Evolutionary conservation across 1,140 invertebrate species (phyloP).

Genomic region (Bombus polaris): DNA sequence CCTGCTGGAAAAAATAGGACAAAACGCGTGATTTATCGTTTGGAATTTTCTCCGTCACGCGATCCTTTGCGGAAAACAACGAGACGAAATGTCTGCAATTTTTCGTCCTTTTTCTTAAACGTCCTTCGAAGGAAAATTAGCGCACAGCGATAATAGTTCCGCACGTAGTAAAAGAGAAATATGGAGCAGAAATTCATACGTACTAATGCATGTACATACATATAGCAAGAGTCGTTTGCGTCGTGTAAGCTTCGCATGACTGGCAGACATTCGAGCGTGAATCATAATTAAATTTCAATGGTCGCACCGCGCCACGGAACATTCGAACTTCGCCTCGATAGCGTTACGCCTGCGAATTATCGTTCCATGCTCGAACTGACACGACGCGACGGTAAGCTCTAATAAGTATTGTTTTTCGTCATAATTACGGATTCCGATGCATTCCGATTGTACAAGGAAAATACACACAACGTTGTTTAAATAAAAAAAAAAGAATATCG

Average conservation of each 20-base stretch:
- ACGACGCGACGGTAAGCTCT: background rate
- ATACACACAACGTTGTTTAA: background rate
- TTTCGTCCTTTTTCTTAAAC: too few relatives aligned
- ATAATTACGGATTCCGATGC: background rate
- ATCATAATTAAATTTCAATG: conserved; percentile 12
- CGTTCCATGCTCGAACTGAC: background rate
- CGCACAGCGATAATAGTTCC: too few relatives aligned
- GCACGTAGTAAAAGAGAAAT: too few relatives aligned
- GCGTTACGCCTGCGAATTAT: background rate
- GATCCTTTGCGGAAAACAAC: too few relatives aligned
- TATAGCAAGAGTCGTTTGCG: too few relatives aligned
- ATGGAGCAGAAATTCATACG: too few relatives aligned
- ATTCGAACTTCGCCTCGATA: conserved; percentile 4
- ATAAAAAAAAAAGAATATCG: background rate
- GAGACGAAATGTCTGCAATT: too few relatives aligned
- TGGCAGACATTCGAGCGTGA: background rate
- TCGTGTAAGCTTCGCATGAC: background rate
- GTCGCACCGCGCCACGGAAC: background rate
- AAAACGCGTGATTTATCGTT: too few relatives aligned
- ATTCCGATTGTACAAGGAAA: background rate
- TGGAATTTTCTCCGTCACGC: too few relatives aligned
- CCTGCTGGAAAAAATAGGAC: too few relatives aligned
- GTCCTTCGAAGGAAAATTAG: too few relatives aligned
- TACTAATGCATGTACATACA: too few relatives aligned
- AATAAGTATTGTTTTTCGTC: background rate